Conservation (phyloP, 2,888 invertebrate species). For the Tetanocera ferruginea region DNA sequence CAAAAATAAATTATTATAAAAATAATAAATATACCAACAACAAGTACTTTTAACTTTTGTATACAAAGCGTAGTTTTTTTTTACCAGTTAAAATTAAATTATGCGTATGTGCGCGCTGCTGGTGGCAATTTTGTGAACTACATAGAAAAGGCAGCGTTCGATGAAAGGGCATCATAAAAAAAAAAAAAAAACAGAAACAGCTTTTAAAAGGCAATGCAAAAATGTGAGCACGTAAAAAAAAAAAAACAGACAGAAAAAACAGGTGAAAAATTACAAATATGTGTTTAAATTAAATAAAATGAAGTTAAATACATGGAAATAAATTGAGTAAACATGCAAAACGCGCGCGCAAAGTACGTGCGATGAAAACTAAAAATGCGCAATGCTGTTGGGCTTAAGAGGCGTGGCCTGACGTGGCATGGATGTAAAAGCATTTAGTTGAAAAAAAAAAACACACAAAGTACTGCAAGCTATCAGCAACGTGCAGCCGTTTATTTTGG, state of each 20-base stretch:
- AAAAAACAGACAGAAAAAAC: neutral
- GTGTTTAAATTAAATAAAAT: slow-evolving; percentile 19
- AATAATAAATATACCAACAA: too few species aligned
- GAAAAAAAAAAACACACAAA: neutral
- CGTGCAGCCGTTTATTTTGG: too few species aligned
- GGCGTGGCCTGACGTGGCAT: neutral
- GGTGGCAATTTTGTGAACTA: too few species aligned
- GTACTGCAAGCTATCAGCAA: too few species aligned
- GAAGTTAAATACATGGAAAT: slow-evolving; percentile 8
- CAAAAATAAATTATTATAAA: too few species aligned
- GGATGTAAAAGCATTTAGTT: neutral
- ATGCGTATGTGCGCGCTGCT: neutral
- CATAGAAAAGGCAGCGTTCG: too few species aligned
- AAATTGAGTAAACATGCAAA: slow-evolving; percentile 23
- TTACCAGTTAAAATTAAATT: neutral
- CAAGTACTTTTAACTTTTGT: neutral
- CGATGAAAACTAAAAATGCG: neutral
- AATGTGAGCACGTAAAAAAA: neutral
- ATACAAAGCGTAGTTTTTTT: neutral
- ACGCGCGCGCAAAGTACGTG: neutral
- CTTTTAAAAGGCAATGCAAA: neutral
- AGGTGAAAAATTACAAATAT: neutral
- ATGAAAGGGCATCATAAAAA: too few species aligned
- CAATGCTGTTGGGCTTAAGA: neutral
- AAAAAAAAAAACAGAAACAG: too few species aligned